These are phyloP conservation scores for Rhinella marina DNA, from an alignment of 2,797 vertebrate genomes.

Conservation along the genomic window DNA sequence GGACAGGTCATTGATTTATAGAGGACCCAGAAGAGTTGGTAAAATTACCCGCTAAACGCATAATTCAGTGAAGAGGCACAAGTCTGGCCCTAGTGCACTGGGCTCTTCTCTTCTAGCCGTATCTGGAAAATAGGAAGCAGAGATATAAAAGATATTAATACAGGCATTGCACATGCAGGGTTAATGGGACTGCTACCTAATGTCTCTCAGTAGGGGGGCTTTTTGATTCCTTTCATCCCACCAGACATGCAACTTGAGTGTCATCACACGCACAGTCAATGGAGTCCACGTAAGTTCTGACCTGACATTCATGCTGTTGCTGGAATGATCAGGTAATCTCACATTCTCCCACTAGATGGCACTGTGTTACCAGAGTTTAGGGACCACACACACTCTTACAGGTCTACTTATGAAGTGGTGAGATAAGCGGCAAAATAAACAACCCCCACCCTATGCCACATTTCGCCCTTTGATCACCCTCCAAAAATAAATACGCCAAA, in stretches of 20 bases:
- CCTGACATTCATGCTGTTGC: no score
- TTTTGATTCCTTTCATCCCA: no score
- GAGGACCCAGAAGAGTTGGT: background rate
- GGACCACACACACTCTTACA: background rate
- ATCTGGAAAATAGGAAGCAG: background rate
- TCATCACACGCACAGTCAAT: no score
- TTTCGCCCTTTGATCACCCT: no score
- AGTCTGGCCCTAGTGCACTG: slow-evolving; percentile 3
- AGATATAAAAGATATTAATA: background rate
- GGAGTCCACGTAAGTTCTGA: no score
- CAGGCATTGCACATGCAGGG: background rate
- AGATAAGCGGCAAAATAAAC: background rate
- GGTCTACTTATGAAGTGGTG: background rate
- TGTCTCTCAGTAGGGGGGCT: no score
- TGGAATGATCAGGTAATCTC: background rate
- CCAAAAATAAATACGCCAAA: no score
- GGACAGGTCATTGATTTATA: no score
- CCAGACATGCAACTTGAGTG: no score
- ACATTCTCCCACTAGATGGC: slow-evolving; percentile 5
- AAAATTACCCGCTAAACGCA: slow-evolving; percentile 49
- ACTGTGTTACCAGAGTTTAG: background rate
- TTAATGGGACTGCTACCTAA: background rate
- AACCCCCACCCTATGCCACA: no score
- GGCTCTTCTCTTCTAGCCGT: background rate
- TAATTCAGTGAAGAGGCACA: slow-evolving; percentile 6